Conservation (phyloP, 2,888 invertebrate species). For the Meandrusa payeni region DNA sequence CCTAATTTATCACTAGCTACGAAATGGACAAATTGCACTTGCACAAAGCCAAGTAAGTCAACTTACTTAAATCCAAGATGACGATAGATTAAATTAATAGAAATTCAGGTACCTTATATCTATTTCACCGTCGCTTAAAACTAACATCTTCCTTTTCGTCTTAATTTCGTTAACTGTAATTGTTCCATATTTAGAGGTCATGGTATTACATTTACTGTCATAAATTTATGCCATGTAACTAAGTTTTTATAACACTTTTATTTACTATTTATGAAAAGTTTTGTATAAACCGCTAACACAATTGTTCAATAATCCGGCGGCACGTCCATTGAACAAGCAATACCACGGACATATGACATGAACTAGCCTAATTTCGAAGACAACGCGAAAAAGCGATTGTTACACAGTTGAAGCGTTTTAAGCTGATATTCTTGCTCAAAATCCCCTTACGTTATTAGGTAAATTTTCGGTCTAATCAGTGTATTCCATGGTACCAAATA, state of each 20-base stretch:
- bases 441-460: too few species aligned
- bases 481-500: too few species aligned
- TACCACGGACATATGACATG: slow-evolving; percentile 55
- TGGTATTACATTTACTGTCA: too few species aligned
- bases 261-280: background rate
- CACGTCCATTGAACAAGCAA: slow-evolving; percentile 60
- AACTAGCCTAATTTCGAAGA: slow-evolving; percentile 28
- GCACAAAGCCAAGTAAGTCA: slow-evolving; percentile 30
- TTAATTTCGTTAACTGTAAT: slow-evolving; percentile 50
- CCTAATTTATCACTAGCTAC: slow-evolving; percentile 40
- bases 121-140: slow-evolving; percentile 42
- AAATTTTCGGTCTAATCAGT: too few species aligned
- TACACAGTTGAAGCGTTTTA: background rate
- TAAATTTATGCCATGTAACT: too few species aligned
- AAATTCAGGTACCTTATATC: slow-evolving; percentile 47
- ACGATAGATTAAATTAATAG: background rate
- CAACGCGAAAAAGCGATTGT: slow-evolving; percentile 8
- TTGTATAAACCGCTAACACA: slow-evolving; percentile 4
- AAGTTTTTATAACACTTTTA: too few species aligned
- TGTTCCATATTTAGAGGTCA: slow-evolving; percentile 66
- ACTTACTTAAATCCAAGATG: background rate
- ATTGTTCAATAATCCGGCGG: slow-evolving; percentile 27
- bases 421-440: too few species aligned
- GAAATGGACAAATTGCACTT: slow-evolving; percentile 53
- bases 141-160: slow-evolving; percentile 46